phyloP scores from a whole-genome alignment of 2,888 invertebrate species.

The Microplitis deprimator region DNA sequence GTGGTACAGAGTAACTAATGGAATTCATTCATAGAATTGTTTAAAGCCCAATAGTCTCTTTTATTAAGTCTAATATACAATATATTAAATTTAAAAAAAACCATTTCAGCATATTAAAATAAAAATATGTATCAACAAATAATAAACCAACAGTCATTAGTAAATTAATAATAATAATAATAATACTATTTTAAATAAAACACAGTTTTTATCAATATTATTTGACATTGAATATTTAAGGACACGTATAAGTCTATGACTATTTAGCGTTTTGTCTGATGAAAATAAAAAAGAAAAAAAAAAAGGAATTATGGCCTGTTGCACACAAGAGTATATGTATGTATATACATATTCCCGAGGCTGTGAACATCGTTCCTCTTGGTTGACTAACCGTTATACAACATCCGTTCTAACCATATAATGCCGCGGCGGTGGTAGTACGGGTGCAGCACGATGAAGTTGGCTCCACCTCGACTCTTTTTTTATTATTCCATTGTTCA shows the following conservation, averaged over 20 bases:
- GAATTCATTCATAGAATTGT: neutral
- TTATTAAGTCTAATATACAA: too few species aligned
- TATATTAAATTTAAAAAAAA: too few species aligned
- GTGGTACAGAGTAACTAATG: neutral
- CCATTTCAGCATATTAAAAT: too few species aligned
- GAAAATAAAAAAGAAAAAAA: neutral
- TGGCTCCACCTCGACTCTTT: slow-evolving; percentile 52
- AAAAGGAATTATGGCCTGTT: slow-evolving; percentile 32
- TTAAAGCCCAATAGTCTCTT: neutral
- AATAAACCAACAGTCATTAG: neutral
- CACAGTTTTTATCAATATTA: neutral
- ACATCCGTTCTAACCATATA: slow-evolving; percentile 70
- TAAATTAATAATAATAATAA: neutral
- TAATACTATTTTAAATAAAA: too few species aligned
- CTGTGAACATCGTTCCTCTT: slow-evolving; percentile 66
- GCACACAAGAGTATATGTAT: slow-evolving; percentile 13
- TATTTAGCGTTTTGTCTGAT: slow-evolving; percentile 6
- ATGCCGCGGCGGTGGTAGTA: slow-evolving; percentile 34
- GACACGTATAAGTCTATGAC: neutral
- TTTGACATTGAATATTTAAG: slow-evolving; percentile 4
- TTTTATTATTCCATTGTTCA: slow-evolving; percentile 68
- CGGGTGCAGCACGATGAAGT: slow-evolving; percentile 34
- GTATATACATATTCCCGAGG: slow-evolving; percentile 23
- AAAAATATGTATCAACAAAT: too few species aligned
- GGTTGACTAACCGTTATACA: slow-evolving; percentile 72